These are phyloP conservation scores for Phymorhynchus buccinoides DNA, from an alignment of 1,140 invertebrate genomes.

Conservation along the genomic window DNA sequence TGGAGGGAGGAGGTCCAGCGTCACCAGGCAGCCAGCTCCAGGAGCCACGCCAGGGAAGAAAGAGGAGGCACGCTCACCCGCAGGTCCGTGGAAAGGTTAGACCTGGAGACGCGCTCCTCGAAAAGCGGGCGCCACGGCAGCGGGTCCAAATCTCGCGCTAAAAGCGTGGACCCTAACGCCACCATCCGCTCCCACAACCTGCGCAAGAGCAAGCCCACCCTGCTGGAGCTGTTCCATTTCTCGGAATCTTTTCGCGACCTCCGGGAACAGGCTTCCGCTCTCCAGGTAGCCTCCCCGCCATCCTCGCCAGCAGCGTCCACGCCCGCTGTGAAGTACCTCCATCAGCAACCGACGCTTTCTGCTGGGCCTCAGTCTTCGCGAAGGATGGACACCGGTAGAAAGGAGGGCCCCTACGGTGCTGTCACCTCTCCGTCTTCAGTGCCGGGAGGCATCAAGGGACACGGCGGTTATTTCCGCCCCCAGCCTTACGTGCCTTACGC, in stretches of 20 bases:
- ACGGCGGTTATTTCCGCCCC: background rate
- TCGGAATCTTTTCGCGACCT: conserved; percentile 57
- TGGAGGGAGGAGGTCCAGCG: conserved; percentile 31
- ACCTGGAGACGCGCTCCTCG: conserved; percentile 46
- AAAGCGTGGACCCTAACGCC: conserved; percentile 61
- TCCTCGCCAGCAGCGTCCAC: background rate
- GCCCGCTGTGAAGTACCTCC: background rate
- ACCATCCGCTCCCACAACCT: conserved; percentile 66
- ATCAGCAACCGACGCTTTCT: background rate
- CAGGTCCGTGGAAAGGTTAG: conserved; percentile 51
- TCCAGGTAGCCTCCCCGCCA: background rate
- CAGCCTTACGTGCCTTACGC: conserved; percentile 45
- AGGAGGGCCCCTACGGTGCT: conserved; percentile 7
- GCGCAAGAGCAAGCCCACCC: conserved; percentile 47
- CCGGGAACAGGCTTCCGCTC: background rate
- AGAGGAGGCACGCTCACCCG: conserved; percentile 28
- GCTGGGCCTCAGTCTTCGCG: background rate
- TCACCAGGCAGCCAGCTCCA: background rate
- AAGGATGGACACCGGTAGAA: background rate
- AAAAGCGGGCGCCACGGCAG: background rate
- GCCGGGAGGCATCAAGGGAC: background rate
- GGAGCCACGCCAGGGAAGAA: background rate
- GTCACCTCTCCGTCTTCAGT: background rate
- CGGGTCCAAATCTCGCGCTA: conserved; percentile 16
- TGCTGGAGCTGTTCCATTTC: conserved; percentile 61